Conservation (phyloP, 2,888 invertebrate species). For the Prenolepis imparis region DNA sequence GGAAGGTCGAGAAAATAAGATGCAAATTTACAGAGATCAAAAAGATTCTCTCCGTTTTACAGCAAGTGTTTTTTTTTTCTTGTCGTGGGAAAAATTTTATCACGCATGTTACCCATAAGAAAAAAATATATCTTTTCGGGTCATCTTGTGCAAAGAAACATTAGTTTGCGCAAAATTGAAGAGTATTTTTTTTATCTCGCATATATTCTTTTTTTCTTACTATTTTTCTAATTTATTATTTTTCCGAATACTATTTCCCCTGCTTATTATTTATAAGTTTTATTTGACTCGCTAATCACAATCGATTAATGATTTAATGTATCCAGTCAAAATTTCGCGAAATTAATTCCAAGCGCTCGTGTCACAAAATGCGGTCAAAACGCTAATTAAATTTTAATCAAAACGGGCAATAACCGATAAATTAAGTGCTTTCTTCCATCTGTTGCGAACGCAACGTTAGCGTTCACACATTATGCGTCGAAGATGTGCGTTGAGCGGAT, state of each 20-base stretch:
- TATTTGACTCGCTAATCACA: not conserved
- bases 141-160: not conserved
- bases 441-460: conserved; percentile 49
- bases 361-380: not conserved
- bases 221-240: not conserved
- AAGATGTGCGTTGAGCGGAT: conserved; percentile 77
- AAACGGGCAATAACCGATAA: not conserved
- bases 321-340: not conserved
- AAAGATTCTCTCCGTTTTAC: conserved; percentile 13
- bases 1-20: conserved; percentile 8
- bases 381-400: conserved; percentile 9
- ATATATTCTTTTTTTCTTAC: not conserved
- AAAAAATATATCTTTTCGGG: not conserved
- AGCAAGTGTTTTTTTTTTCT: conserved; percentile 1
- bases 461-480: conserved; percentile 34
- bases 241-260: not conserved
- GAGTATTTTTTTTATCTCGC: not conserved
- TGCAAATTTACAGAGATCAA: conserved; percentile 19
- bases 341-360: not conserved
- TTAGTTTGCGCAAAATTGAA: not conserved
- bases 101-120: not conserved
- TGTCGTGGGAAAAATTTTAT: not conserved
- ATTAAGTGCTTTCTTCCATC: not conserved
- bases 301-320: not conserved
- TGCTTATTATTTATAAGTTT: not conserved